Evolutionary conservation across 1,140 invertebrate species (phyloP).

Genomic region (Oreohelix idahoensis): DNA sequence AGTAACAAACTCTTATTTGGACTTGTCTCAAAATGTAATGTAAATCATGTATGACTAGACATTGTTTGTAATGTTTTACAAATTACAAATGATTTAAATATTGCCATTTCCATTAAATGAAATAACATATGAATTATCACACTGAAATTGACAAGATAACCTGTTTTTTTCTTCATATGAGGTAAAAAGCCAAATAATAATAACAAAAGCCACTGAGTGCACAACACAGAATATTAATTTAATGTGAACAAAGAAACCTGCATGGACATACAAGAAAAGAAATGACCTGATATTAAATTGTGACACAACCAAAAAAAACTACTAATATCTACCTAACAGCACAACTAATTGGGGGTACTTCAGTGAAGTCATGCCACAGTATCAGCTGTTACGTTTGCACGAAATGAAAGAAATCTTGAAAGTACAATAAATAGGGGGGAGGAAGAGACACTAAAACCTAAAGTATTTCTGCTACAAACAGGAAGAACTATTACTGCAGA

Average conservation of each 20-base stretch:
- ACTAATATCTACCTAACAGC: no score
- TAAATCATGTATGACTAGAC: not conserved
- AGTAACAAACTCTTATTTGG: no score
- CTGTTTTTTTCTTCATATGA: not conserved
- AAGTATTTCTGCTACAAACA: no score
- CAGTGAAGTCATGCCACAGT: not conserved
- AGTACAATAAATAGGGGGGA: no score
- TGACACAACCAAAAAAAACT: not conserved
- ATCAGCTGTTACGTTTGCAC: not conserved
- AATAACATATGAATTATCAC: not conserved
- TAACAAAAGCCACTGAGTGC: slow-evolving; percentile 14
- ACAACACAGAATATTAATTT: slow-evolving; percentile 30
- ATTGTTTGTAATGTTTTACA: not conserved
- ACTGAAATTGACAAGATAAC: not conserved
- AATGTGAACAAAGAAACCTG: not conserved
- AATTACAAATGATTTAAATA: not conserved
- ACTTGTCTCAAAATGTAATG: not conserved
- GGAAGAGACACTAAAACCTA: no score
- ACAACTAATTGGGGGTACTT: no score
- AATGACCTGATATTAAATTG: not conserved
- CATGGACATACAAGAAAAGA: not conserved
- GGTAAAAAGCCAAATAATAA: not conserved
- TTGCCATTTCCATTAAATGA: not conserved
- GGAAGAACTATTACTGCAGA: no score
- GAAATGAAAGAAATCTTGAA: not conserved